Percentiles rank a stretch among this genome's conserved stretches.
Conservation (phyloP, 1,140 invertebrate species). For the Neoseiulus cucumeris region DNA sequence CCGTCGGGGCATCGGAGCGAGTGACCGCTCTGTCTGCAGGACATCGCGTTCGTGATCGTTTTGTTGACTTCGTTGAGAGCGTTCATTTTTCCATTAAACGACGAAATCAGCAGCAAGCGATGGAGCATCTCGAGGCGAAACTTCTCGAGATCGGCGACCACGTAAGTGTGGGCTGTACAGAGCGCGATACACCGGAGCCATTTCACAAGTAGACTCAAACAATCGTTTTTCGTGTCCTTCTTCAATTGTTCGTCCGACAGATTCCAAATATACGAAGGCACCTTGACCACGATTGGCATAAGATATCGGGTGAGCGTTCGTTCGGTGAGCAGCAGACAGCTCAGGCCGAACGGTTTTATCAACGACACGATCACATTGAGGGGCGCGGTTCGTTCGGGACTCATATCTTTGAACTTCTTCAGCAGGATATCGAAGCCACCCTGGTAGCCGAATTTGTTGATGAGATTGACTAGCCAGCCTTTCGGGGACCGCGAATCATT, state of each 20-base stretch:
- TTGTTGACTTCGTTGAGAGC: slow-evolving; percentile 97
- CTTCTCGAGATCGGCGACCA: slow-evolving; percentile 11
- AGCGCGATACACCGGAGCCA: slow-evolving; percentile 46
- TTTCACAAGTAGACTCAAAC: slow-evolving; percentile 69
- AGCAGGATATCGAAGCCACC: slow-evolving; percentile 70
- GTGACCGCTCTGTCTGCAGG: background rate
- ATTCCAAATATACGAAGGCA: slow-evolving; percentile 72
- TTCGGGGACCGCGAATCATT: slow-evolving; percentile 32
- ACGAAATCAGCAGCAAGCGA: slow-evolving; percentile 81
- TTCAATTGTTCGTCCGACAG: slow-evolving; percentile 93
- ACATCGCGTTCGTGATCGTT: slow-evolving; percentile 53
- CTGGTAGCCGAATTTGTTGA: slow-evolving; percentile 74
- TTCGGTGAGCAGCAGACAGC: slow-evolving; percentile 71
- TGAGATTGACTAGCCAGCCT: slow-evolving; percentile 86
- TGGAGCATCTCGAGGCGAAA: slow-evolving; percentile 15
- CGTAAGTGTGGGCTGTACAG: background rate
- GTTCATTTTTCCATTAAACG: slow-evolving; percentile 98
- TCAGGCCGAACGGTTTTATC: slow-evolving; percentile 72
- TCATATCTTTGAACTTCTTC: slow-evolving; percentile 51
- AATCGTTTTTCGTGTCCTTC: slow-evolving; percentile 83
- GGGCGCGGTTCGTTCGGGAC: slow-evolving; percentile 39
- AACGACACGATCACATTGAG: slow-evolving; percentile 61
- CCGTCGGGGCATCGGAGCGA: background rate
- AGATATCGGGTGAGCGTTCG: slow-evolving; percentile 78
- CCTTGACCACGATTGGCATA: slow-evolving; percentile 74